Base-by-base conservation (phyloP, 2,113 vertebrate species). In the Anoplopoma fimbria region DNA sequence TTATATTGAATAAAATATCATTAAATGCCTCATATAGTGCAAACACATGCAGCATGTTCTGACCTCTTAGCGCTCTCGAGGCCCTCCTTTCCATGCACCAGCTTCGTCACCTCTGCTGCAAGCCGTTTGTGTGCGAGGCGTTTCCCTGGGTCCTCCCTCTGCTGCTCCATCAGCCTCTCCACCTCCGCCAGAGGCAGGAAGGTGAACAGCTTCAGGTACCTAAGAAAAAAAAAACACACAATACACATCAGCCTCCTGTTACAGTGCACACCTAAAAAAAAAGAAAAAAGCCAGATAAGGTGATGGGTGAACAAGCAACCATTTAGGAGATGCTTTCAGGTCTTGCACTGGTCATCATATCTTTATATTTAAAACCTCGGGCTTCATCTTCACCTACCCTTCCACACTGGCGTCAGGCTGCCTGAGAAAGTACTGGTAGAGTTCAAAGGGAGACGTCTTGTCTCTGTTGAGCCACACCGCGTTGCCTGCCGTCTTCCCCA, bases 401-500 rank as follows among this genome's bases (percentile, higher is more conserved):
- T 98, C 95, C 33, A 99, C 93, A 4, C 60, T 70, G 23, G 82
- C 71, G 70, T 99, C 98, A 0, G 95, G 96, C 84, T 97, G 97
- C 67, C 98, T 95, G 40, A 99, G 91, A 80, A 99, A 99, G 92
- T 97, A 99, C 75, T 99, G 98, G 91, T 99, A 99, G 0, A 99
- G 92, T 45, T 99, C 97, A 93, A 99, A 99, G 0, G 98, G 96
- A 38, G 98, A 97, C 0, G 97, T 99, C 91, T 93, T 96, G 9
- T 98, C 95, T 75, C 96, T 94, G 93, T 96, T 97, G 34, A 99
- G 95, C 98, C 98, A 99, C 70, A 98, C 95, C 1, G 98, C 97
- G 45, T 99, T 99, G 27, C 98, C 98, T 9, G 97, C 97, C 0
- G 97, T 97, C 90, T 99, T 99, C 2, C 98, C 98, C 90, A 99